Percentiles rank a stretch among this genome's conserved stretches.
Evolutionary conservation across 2,888 invertebrate species (phyloP).

Genomic region (Tetanocera ferruginea): DNA sequence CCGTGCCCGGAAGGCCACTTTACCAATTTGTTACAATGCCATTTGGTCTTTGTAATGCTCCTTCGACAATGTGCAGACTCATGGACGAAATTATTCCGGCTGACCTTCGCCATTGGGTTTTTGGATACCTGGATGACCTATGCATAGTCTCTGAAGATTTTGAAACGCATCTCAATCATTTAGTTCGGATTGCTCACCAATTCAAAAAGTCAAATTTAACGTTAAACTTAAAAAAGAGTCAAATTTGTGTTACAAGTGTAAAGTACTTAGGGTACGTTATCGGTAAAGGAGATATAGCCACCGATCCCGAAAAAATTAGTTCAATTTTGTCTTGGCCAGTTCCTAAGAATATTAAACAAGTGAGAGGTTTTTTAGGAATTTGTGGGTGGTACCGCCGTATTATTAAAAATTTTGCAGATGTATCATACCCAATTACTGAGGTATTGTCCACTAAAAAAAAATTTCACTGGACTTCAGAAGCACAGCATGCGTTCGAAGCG

Average conservation of each 20-base stretch:
- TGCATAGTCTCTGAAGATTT: slow-evolving; percentile 32
- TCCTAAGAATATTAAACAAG: slow-evolving; percentile 26
- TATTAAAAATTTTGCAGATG: slow-evolving; percentile 26
- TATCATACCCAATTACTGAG: slow-evolving; percentile 36
- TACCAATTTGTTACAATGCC: slow-evolving; percentile 47
- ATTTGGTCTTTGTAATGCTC: slow-evolving; percentile 43
- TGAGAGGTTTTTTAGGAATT: slow-evolving; percentile 46
- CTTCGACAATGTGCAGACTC: slow-evolving; percentile 40
- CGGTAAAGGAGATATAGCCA: slow-evolving; percentile 39
- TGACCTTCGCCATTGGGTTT: slow-evolving; percentile 40
- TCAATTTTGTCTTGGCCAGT: slow-evolving; percentile 19
- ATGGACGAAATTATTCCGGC: slow-evolving; percentile 44
- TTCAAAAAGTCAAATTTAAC: slow-evolving; percentile 41
- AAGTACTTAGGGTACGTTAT: slow-evolving; percentile 44
- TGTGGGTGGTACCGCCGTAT: slow-evolving; percentile 43
- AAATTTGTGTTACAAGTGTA: slow-evolving; percentile 27
- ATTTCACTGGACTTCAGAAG: slow-evolving; percentile 22
- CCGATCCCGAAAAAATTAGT: slow-evolving; percentile 43
- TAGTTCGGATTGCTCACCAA: slow-evolving; percentile 27
- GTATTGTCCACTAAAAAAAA: slow-evolving; percentile 22
- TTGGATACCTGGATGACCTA: slow-evolving; percentile 37
- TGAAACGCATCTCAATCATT: slow-evolving; percentile 15
- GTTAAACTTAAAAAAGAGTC: slow-evolving; percentile 34
- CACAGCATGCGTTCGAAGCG: slow-evolving; percentile 8
- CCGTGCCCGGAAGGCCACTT: slow-evolving; percentile 43